A percentile compares a stretch with the other conserved stretches of the same genome.
These are phyloP conservation scores for Melinaea marsaeus DNA, from an alignment of 2,888 invertebrate species.

Conservation along the genomic window DNA sequence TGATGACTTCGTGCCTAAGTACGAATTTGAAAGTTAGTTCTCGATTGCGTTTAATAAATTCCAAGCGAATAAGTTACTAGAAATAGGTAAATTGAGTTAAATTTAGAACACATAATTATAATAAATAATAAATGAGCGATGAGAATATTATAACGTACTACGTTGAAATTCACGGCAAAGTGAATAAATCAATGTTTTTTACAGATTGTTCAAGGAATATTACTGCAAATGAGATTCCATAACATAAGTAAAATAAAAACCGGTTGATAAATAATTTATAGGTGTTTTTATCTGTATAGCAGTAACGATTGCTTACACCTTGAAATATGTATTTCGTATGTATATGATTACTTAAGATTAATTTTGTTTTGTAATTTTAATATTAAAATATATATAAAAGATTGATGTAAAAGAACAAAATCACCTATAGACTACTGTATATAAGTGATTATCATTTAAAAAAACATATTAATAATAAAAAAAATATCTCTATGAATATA, in stretches of 20 bases:
- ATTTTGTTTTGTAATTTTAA: conserved; percentile 2
- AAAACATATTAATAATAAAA: too few relatives aligned
- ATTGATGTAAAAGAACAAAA: too few relatives aligned
- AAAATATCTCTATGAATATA: too few relatives aligned
- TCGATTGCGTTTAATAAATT: not conserved
- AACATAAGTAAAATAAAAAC: not conserved
- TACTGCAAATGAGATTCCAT: not conserved
- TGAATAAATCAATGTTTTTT: not conserved
- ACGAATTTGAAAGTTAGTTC: conserved; percentile 8
- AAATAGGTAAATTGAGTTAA: not conserved
- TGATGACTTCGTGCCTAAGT: conserved; percentile 24
- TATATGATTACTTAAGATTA: not conserved
- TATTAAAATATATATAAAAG: too few relatives aligned
- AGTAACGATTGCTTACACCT: too few relatives aligned
- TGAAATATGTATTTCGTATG: too few relatives aligned
- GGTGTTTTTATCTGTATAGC: too few relatives aligned
- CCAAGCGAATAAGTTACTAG: not conserved
- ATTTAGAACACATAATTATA: too few relatives aligned
- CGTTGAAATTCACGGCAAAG: too few relatives aligned
- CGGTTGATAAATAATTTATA: too few relatives aligned
- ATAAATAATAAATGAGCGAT: not conserved
- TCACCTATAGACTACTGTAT: too few relatives aligned
- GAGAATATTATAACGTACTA: not conserved
- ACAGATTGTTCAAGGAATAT: not conserved
- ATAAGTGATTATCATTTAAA: too few relatives aligned